Evolutionary conservation across 2,113 vertebrate species (phyloP), one percentile per base, ranked within the genome.

Genomic region (Spizaetus ornatus): DNA sequence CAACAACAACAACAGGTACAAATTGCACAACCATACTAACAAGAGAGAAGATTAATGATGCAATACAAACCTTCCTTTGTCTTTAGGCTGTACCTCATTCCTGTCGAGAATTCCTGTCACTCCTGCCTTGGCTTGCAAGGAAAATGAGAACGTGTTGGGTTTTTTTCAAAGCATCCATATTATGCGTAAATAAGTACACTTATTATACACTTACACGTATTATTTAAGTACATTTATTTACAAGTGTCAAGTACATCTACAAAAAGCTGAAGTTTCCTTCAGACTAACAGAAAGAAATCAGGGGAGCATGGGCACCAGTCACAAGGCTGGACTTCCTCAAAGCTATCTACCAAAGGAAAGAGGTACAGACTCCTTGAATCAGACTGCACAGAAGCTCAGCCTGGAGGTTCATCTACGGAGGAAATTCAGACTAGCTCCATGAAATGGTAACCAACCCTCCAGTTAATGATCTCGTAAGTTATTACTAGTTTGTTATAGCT

Each of bases 121-220:
- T 90, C 29, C 47, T 63, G 47, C 53, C 47, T 66, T 23, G 16
- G 63, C n/a, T 71, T 43, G 55, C 38, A 87, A 82, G 40, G 29
- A 45, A 87, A 90, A 74, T 0, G 1, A 48, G 19, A 65, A 59
- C 1, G 1, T 47, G 7, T 13, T 21, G 27, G 29, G 0, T 18
- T 53, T 53, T 47, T 73, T 66, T 36, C 17, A 56, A 86, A 76
- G 31, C 13, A 70, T 23, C 26, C 36, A 17, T 32, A 36, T 72
- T 52, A 45, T 7, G 6, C 2, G 2, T 62, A 86, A 86, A 66
- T 31, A 73, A 71, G 56, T 36, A 36, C 36, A 36, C 36, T 36
- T 36, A 36, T 36, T 36, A 36, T 36, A 36, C 36, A 36, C 36
- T 36, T 36, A 36, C 36, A 36, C 36, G 36, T 36, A 36, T 36